Base-by-base conservation (phyloP, 1,140 invertebrate species). In the Hypsibius dujardini region DNA sequence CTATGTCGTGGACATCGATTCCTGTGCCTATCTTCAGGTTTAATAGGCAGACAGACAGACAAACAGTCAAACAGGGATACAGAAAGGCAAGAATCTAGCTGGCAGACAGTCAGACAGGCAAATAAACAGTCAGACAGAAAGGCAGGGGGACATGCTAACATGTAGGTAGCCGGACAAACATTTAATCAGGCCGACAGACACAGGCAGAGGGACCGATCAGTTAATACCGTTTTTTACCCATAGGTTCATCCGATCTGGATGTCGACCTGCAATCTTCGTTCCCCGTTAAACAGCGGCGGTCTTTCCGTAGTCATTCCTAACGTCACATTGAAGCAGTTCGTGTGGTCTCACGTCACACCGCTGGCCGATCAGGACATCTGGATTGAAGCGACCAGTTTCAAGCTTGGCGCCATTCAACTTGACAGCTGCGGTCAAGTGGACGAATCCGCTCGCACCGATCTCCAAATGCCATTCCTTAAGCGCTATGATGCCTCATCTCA, bases 231-330 rank as follows among this genome's bases (percentile, higher is more conserved):
- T 28, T 28, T 28, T 28, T 28, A 28, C 28, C 28, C 79, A 15
- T 75, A 87, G 85, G 78, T 92, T 70, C 90, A 87, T 67, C 92
- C 92, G 1, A 84, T 95, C 28, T 85, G 91, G 59, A 77, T 95
- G 59, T 87, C 90, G 15, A 90, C 88, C 46, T 98, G 94, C 77
- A 96, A 97, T 83, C 82, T 97, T 2, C 93, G 96, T 78, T 90
- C 92, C 0, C 86, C 88, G 74, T 87, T 90, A 75, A 91, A 91
- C 2, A 88, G 89, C 74, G 87, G 87, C 42, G 94, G 94, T 0
- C 83, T 95, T 1, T 94, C 92, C n/a, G 87, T 86, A 46, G 82
- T 95, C 50, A 77, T 96, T 71, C 90, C 91, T 47, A 86, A 87
- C 72, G 85, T 90, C 72, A 81, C 86, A 69, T 75, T 90, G 2